Evolutionary conservation across 2,797 vertebrate genomes (phyloP), one percentile per base, ranked within the genome.

Genomic region (Pelobates cultripes): DNA sequence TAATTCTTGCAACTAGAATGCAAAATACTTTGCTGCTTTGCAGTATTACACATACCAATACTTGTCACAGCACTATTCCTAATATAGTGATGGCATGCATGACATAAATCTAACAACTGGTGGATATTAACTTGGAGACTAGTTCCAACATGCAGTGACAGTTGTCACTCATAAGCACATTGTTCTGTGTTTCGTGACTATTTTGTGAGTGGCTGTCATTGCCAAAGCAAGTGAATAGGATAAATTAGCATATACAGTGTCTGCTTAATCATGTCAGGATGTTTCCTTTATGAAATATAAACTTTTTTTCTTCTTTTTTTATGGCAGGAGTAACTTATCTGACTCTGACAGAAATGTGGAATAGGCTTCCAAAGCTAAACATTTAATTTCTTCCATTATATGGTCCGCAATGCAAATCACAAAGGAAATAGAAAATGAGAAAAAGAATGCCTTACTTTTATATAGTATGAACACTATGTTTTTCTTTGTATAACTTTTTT

Each of bases 201-300:
- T 72, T 75, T 82, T 82, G 68, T 79, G 70, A 78, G 41, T 28
- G 44, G 64, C 64, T 83, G 81, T 84, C 82, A 79, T 43, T 40
- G 57, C 67, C 8, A 40, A 79, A 43, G 43, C 66, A 51, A 45
- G 64, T 14, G 55, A 66, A 67, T 40, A 28, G 41, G 70, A 71
- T 75, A 71, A 44, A 79, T 79, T 79, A 75, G 77, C 77, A 84
- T 84, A 75, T 15, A 74, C 71, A 41, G 42, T 28, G 53, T 43
- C 71, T 70, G 60, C 66, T 70, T 79, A 70, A 75, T 70, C 57
- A 43, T 47, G 8, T 69, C 66, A 40, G 51, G 45, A 71, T 66
- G 81, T 75, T 83, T 79, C 64, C 9, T 78, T 79, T 63, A 70
- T 42, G 3, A 44, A 44, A 60, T 8, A 78, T 77, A 70, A 71